Evolutionary conservation across 2,888 invertebrate species (phyloP).

Genomic region (Gymnosoma rotundatum): DNA sequence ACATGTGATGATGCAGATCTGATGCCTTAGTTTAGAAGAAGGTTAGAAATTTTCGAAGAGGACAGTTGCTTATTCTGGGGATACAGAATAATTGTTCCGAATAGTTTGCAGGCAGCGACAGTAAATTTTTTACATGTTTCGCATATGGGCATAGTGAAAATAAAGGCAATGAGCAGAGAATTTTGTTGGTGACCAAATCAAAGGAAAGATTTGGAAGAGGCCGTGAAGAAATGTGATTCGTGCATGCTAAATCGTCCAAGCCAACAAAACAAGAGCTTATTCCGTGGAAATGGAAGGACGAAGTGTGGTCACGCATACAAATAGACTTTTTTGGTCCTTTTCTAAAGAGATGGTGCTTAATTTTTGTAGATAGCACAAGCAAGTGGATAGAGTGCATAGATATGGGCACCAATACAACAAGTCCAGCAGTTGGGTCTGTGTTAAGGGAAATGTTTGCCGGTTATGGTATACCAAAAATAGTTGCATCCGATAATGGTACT

Average conservation of each 20-base stretch:
- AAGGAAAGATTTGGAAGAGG: constrained; percentile 50
- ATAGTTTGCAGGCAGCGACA: constrained; percentile 6
- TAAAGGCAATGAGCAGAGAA: constrained; percentile 57
- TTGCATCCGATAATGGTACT: constrained; percentile 71
- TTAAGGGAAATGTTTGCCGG: constrained; percentile 65
- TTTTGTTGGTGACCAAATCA: constrained; percentile 71
- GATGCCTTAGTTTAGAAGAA: constrained; percentile 46
- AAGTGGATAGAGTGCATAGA: constrained; percentile 68
- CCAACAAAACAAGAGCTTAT: constrained; percentile 59
- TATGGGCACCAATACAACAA: constrained; percentile 9
- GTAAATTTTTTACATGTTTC: constrained; percentile 55
- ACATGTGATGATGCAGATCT: too few relatives aligned
- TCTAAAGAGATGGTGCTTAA: constrained; percentile 45
- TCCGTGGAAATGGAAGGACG: constrained; percentile 46
- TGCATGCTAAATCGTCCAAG: constrained; percentile 48
- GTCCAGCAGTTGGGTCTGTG: constrained; percentile 22
- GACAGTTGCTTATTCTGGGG: background rate
- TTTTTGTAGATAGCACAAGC: constrained; percentile 59
- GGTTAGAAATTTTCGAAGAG: background rate
- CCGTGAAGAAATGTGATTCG: constrained; percentile 30
- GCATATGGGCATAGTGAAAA: constrained; percentile 63
- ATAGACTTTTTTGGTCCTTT: constrained; percentile 69
- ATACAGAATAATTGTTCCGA: constrained; percentile 54
- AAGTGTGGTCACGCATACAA: constrained; percentile 52
- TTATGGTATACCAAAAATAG: constrained; percentile 71